Evolutionary conservation across 2,113 vertebrate genomes (phyloP).

Genomic region (Delphinapterus leucas): DNA sequence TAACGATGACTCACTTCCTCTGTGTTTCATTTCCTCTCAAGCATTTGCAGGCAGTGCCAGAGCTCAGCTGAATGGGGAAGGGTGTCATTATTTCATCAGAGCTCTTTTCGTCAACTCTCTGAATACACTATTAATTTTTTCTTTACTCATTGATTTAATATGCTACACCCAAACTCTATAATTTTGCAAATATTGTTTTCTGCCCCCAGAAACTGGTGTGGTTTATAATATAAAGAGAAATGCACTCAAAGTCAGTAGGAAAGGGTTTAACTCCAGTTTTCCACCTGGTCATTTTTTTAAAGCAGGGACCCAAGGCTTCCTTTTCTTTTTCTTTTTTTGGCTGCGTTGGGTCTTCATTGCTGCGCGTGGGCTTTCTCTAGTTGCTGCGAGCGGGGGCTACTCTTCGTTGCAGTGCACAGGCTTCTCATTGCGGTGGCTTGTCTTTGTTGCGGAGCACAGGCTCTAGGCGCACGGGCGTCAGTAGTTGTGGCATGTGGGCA

Average conservation of each 20-base stretch:
- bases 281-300: too few species aligned
- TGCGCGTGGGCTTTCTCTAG: too few species aligned
- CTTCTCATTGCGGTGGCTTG: too few species aligned
- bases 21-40: not conserved
- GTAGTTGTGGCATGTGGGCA: too few species aligned
- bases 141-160: not conserved
- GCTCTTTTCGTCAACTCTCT: not conserved
- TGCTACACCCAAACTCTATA: not conserved
- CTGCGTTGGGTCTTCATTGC: too few species aligned
- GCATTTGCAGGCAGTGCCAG: rapidly evolving
- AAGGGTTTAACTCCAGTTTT: not conserved
- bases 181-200: not conserved
- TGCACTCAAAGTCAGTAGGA: not conserved
- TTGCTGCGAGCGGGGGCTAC: too few species aligned
- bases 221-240: not conserved
- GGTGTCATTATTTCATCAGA: not conserved
- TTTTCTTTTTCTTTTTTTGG: too few species aligned
- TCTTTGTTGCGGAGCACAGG: too few species aligned
- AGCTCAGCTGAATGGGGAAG: not conserved
- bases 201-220: not conserved
- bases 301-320: too few species aligned
- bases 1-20: rapidly evolving
- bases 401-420: too few species aligned
- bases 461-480: too few species aligned
- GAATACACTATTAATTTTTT: too few species aligned